These are phyloP conservation scores for Nymphalis c-album DNA, from an alignment of 2,888 invertebrate species.

Conservation along the genomic window DNA sequence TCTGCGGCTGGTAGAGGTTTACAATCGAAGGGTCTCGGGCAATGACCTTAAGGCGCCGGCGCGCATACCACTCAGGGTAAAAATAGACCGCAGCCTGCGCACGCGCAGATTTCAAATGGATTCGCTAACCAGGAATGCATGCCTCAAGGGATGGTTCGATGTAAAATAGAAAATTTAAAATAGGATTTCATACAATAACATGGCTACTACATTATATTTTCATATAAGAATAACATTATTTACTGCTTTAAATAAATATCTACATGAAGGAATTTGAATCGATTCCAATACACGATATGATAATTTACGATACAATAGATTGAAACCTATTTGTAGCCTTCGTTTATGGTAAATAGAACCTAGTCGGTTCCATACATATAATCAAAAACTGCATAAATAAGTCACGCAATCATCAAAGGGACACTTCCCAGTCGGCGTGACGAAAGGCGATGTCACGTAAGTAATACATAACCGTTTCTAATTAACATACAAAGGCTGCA, in stretches of 20 bases:
- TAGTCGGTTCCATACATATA: slow-evolving; percentile 10
- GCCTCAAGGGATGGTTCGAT: slow-evolving; percentile 15
- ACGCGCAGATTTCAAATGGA: slow-evolving; percentile 36
- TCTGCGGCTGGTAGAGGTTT: slow-evolving; percentile 30
- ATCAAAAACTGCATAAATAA: slow-evolving; percentile 36
- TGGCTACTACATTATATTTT: not conserved
- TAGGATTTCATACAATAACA: not conserved
- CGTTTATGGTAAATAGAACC: not conserved
- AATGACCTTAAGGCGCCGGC: slow-evolving; percentile 54
- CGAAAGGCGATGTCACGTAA: slow-evolving; percentile 39
- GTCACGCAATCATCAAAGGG: slow-evolving; percentile 36
- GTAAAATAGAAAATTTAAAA: not conserved
- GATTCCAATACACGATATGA: not conserved
- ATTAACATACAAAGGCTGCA: slow-evolving; percentile 61
- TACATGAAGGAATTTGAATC: not conserved
- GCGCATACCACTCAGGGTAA: slow-evolving; percentile 53
- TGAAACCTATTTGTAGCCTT: not conserved
- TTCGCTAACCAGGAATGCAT: slow-evolving; percentile 37
- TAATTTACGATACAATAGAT: slow-evolving; percentile 1
- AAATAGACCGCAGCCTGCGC: slow-evolving; percentile 45
- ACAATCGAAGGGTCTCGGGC: slow-evolving; percentile 51
- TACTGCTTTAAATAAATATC: not conserved
- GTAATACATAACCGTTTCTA: slow-evolving; percentile 40
- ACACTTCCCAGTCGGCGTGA: slow-evolving; percentile 34
- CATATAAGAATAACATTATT: not conserved